These are phyloP conservation scores for Psilanteris sp. DNA, from an alignment of 1,140 invertebrate genomes.

Conservation along the genomic window DNA sequence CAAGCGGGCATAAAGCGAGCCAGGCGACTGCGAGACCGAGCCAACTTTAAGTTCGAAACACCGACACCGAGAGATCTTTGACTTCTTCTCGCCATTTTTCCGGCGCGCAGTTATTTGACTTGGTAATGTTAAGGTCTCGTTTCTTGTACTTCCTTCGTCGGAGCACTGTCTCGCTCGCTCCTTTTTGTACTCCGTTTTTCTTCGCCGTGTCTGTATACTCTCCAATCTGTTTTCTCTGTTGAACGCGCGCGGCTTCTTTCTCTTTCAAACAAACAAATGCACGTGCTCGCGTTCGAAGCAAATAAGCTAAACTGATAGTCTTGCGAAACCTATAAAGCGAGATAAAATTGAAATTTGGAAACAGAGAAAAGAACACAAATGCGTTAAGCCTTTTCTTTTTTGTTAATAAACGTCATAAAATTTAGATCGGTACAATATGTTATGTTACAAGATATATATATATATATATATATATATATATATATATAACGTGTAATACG, in stretches of 20 bases:
- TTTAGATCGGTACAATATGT: too few species aligned
- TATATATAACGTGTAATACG: too few species aligned
- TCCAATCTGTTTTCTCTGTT: slow-evolving; percentile 3
- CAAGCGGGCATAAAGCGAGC: slow-evolving; percentile 43
- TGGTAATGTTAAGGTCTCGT: slow-evolving; percentile 77
- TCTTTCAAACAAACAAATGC: slow-evolving; percentile 57
- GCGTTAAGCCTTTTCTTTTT: too few species aligned
- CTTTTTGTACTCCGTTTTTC: slow-evolving; percentile 1
- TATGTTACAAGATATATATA: too few species aligned
- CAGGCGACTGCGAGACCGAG: slow-evolving; percentile 21
- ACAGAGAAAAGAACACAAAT: too few species aligned
- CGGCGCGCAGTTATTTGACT: slow-evolving; percentile 75
- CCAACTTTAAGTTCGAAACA: slow-evolving; percentile 40
- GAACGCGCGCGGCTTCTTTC: slow-evolving; percentile 24
- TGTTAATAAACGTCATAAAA: too few species aligned
- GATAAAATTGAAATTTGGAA: too few species aligned
- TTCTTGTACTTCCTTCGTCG: slow-evolving; percentile 57
- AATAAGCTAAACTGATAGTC: slow-evolving; percentile 45
- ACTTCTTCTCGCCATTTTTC: slow-evolving; percentile 74
- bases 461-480: too few species aligned
- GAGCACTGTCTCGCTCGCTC: slow-evolving; percentile 7
- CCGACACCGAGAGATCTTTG: slow-evolving; percentile 69
- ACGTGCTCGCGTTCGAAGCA: slow-evolving; percentile 52
- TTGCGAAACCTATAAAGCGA: too few species aligned
- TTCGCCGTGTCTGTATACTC: neutral